Base-by-base conservation (phyloP, 2,888 invertebrate species). In the Megamerina dolium region DNA sequence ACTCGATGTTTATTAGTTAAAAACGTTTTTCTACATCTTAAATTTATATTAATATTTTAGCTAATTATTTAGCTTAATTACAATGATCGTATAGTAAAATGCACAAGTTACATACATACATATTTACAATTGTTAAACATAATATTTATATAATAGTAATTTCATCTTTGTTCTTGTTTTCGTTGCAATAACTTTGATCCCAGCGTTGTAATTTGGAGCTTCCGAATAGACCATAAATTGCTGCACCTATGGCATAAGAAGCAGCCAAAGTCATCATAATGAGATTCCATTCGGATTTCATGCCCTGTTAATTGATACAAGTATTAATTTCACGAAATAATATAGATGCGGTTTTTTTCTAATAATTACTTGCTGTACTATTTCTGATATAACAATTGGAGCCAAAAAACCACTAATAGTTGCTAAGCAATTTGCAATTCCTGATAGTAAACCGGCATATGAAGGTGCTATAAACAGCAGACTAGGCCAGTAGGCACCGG, bases 401-500 rank as follows among this genome's bases (percentile, higher is more conserved):
- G 70, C 63, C 3, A 72, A 35, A 47, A 74, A 68, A 9, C 75
- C 75, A 29, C 72, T 66, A 3, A 72, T 47, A 14, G 70, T 68
- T 2, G 67, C 73, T 40, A 72, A 54, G 13, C 70, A 67, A 45
- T 74, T 75, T 23, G 70, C 64, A n/a, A 74, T 53, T 2, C 75
- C 75, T 3, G 72, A 71, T 9, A 75, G 52, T 3, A 74, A 56
- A 2, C 74, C 74, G 2, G 73, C 66, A 55, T 63, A 73, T 3
- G 70, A 64, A 2, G 75, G 75, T 2, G 74, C 74, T 40, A 75
- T 56, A 48, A 73, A 74, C 16, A 75, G 59, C 29, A 71, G 60
- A 44, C 71, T 73, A 8, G 73, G 63, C 60, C 73, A 65, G 52
- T 74, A 75, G 2, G 71, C 73, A 6, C 70, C 74, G 16, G 70